Conservation (phyloP, 2,797 vertebrate genomes). For the Bovichtus variegatus region DNA sequence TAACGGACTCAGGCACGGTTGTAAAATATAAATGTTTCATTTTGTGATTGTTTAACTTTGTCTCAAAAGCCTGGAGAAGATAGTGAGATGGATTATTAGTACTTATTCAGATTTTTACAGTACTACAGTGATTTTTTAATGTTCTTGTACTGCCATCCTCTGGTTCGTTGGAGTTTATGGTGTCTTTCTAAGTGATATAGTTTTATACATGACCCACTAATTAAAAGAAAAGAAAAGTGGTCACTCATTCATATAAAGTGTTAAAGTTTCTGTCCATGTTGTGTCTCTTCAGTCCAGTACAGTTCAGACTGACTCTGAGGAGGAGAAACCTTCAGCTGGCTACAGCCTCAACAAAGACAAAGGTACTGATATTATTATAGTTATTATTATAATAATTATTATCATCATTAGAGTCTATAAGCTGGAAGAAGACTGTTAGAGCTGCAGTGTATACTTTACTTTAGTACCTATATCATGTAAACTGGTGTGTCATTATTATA, state of each 20-base stretch:
- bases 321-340: slow-evolving; percentile 54
- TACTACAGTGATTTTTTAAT: no score
- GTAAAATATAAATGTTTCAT: not conserved
- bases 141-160: no score
- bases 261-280: not conserved
- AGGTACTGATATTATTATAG: slow-evolving; percentile 46
- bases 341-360: slow-evolving; percentile 52
- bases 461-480: no score
- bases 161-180: not conserved
- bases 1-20: not conserved
- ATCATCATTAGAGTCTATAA: no score
- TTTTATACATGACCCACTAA: not conserved
- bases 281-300: slow-evolving; percentile 68
- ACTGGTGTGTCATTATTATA: no score
- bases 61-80: not conserved
- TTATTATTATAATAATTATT: not conserved
- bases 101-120: not conserved
- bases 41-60: not conserved
- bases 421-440: no score
- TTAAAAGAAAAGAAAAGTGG: no score
- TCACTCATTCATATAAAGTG: not conserved
- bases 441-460: no score
- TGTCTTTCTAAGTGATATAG: not conserved
- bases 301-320: slow-evolving; percentile 67
- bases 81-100: not conserved